phyloP scores from a whole-genome alignment of 2,113 vertebrate genomes.

The Epinephelus lanceolatus region DNA sequence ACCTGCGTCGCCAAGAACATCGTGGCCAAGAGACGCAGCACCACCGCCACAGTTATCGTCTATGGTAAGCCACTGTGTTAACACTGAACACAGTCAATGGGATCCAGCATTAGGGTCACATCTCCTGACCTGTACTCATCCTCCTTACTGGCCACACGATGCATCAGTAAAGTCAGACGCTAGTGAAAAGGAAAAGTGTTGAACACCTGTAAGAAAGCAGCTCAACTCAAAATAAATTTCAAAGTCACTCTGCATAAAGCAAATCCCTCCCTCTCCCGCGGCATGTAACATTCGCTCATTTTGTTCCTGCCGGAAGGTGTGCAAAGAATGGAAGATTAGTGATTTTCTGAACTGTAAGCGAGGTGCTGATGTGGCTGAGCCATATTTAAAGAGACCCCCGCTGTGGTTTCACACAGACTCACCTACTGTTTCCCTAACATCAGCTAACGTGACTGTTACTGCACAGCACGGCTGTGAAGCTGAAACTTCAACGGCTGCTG shows the following conservation, averaged over 20 bases:
- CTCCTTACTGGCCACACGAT: not conserved
- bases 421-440: conserved; percentile 62
- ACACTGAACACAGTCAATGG: not conserved
- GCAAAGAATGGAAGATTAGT: conserved; percentile 46
- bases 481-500: conserved; percentile 62
- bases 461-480: conserved; percentile 59
- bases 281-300: conserved; percentile 38
- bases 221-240: conserved; percentile 47
- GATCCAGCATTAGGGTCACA: not conserved
- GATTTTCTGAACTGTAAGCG: conserved; percentile 49
- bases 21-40: conserved; percentile 95
- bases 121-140: not conserved
- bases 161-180: conserved; percentile 5
- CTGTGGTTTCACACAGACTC: conserved; percentile 68
- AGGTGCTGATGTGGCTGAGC: conserved; percentile 66
- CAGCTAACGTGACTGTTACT: conserved; percentile 57
- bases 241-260: conserved; percentile 57
- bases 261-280: conserved; percentile 41
- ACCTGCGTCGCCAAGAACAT: conserved; percentile 99
- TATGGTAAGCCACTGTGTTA: conserved; percentile 87
- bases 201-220: conserved; percentile 24
- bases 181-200: not conserved
- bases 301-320: conserved; percentile 68
- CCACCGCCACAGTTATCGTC: conserved; percentile 96
- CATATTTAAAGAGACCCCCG: conserved; percentile 65